Conservation (phyloP, 2,888 invertebrate species). For the Deroplatys truncata region DNA sequence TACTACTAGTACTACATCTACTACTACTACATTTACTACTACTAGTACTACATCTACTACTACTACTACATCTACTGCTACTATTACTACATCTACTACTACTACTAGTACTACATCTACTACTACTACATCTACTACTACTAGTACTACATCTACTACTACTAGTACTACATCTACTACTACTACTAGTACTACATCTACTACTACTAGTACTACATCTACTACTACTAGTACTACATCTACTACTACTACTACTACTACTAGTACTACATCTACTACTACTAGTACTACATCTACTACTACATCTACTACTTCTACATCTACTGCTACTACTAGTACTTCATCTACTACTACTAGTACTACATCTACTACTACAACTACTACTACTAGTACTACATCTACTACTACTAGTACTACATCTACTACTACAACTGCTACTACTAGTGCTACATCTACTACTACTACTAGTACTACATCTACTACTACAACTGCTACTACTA, state of each 20-base stretch:
- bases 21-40: not conserved
- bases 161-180: not conserved
- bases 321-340: slow-evolving; percentile 5
- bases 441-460: too few relatives aligned
- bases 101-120: slow-evolving; percentile 2
- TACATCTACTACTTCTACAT: not conserved
- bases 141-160: slow-evolving; percentile 8
- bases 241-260: slow-evolving; percentile 4
- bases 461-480: too few relatives aligned
- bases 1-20: not conserved
- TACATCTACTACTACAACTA: not conserved
- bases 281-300: slow-evolving; percentile 3
- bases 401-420: too few relatives aligned
- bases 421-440: too few relatives aligned
- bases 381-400: too few relatives aligned
- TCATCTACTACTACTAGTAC: not conserved
- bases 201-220: slow-evolving; percentile 1
- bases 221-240: slow-evolving; percentile 4
- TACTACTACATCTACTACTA: slow-evolving; percentile 13
- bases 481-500: too few relatives aligned
- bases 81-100: not conserved
- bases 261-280: not conserved
- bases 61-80: slow-evolving; percentile 12
- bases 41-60: slow-evolving; percentile 1
- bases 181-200: slow-evolving; percentile 3